Percentiles rank a stretch among this genome's conserved stretches.
Conservation (phyloP, 2,113 vertebrate genomes). For the Forbesichthys papilliferus region DNA sequence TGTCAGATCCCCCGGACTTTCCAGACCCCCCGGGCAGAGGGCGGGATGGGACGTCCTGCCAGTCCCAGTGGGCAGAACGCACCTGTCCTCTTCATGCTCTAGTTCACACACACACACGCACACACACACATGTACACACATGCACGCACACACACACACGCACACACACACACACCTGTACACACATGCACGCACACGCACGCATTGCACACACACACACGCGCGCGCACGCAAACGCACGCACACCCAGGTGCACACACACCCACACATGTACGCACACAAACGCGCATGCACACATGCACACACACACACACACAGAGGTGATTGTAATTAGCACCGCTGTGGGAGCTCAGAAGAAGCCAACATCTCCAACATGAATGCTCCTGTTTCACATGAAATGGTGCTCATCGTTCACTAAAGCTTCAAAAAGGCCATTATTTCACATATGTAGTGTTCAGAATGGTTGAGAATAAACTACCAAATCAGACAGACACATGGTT, state of each 20-base stretch:
- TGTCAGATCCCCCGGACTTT: conserved; percentile 75
- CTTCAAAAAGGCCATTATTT: too few species aligned
- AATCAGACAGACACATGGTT: too few species aligned
- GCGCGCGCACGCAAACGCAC: background rate
- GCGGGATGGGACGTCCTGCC: conserved; percentile 23
- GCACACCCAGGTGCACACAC: background rate
- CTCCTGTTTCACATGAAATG: too few species aligned
- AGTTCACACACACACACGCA: conserved; percentile 3
- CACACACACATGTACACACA: background rate
- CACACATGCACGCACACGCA: background rate
- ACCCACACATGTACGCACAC: background rate
- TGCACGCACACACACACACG: background rate
- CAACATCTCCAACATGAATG: too few species aligned
- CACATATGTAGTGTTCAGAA: too few species aligned
- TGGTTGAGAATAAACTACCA: too few species aligned
- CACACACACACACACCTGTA: background rate
- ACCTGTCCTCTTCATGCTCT: conserved; percentile 56
- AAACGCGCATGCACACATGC: background rate
- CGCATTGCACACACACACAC: too few species aligned
- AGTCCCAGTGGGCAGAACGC: conserved; percentile 43
- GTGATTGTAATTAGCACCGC: conserved; percentile 35
- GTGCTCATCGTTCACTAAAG: too few species aligned
- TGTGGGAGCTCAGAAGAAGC: too few species aligned
- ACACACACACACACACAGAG: background rate
- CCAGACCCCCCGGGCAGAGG: conserved; percentile 72